Conservation (phyloP, 1,140 invertebrate genomes). For the Magallana gigas region DNA sequence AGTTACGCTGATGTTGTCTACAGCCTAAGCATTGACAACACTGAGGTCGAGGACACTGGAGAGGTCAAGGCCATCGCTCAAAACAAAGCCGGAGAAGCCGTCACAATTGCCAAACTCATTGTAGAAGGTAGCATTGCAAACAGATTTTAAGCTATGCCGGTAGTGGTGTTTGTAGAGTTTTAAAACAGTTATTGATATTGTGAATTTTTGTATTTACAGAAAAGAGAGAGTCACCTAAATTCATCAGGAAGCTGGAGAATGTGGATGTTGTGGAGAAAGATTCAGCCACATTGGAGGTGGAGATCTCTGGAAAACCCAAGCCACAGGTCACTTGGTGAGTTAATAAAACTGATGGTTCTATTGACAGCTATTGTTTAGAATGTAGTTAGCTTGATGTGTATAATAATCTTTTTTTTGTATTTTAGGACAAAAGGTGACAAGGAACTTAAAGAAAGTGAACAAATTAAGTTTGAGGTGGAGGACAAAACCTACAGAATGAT, state of each 20-base stretch:
- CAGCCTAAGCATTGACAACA: slow-evolving; percentile 86
- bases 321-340: slow-evolving; percentile 76
- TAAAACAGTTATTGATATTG: not conserved
- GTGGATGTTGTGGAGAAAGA: slow-evolving; percentile 73
- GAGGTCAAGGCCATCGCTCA: slow-evolving; percentile 90
- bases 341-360: no score
- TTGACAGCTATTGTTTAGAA: no score
- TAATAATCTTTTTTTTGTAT: not conserved
- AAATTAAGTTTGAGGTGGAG: slow-evolving; percentile 91
- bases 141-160: not conserved
- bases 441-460: slow-evolving; percentile 66
- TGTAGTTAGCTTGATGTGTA: not conserved
- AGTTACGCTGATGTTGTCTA: slow-evolving; percentile 73
- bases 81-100: slow-evolving; percentile 91
- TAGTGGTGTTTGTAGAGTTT: not conserved
- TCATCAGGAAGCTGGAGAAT: slow-evolving; percentile 76
- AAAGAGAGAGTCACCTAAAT: slow-evolving; percentile 78
- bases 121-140: slow-evolving; percentile 69
- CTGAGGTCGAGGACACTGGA: slow-evolving; percentile 90
- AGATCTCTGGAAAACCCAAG: slow-evolving; percentile 76
- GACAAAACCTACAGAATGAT: slow-evolving; percentile 96
- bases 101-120: slow-evolving; percentile 75
- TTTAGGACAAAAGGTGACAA: slow-evolving; percentile 70
- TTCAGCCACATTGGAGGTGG: slow-evolving; percentile 78
- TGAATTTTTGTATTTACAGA: slow-evolving; percentile 65